Conservation (phyloP, 2,888 invertebrate genomes). For the Amphimallon solstitiale region DNA sequence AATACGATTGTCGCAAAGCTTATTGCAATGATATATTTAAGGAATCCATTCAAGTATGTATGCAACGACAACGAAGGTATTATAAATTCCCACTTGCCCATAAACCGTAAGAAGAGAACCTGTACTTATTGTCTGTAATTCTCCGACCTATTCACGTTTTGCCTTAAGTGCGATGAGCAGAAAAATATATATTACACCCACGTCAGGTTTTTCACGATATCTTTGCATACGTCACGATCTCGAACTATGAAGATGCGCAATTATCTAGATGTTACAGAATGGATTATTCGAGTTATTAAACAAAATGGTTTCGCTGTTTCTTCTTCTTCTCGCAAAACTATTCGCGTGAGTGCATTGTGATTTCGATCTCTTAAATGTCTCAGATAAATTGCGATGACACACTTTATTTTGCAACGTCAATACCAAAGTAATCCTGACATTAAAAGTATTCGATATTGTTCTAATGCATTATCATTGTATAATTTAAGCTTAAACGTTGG, state of each 20-base stretch:
- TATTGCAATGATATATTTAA: not conserved
- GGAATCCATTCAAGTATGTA: not conserved
- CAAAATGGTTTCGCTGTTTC: too few species aligned
- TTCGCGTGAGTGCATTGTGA: too few species aligned
- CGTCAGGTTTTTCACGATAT: constrained; percentile 10
- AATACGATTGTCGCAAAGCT: not conserved
- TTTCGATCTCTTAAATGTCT: too few species aligned
- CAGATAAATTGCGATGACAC: too few species aligned
- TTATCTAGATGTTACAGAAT: constrained; percentile 15
- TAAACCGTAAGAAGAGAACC: constrained; percentile 1
- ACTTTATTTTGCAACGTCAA: too few species aligned
- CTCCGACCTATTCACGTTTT: constrained; percentile 16
- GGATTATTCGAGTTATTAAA: not conserved
- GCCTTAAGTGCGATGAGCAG: constrained; percentile 15
- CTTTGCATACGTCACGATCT: constrained; percentile 15
- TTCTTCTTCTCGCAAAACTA: too few species aligned
- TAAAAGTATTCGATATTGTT: too few species aligned
- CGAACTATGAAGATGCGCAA: constrained; percentile 25
- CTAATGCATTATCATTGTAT: too few species aligned
- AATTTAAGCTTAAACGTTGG: too few species aligned
- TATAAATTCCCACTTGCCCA: constrained; percentile 10
- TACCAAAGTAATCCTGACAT: too few species aligned
- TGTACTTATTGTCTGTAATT: constrained; percentile 2
- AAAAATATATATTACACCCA: not conserved
- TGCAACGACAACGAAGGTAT: not conserved